A percentile compares a stretch with the other conserved stretches of the same genome.
Evolutionary conservation across 2,888 invertebrate species (phyloP).

Genomic region (Malacosoma neustria): DNA sequence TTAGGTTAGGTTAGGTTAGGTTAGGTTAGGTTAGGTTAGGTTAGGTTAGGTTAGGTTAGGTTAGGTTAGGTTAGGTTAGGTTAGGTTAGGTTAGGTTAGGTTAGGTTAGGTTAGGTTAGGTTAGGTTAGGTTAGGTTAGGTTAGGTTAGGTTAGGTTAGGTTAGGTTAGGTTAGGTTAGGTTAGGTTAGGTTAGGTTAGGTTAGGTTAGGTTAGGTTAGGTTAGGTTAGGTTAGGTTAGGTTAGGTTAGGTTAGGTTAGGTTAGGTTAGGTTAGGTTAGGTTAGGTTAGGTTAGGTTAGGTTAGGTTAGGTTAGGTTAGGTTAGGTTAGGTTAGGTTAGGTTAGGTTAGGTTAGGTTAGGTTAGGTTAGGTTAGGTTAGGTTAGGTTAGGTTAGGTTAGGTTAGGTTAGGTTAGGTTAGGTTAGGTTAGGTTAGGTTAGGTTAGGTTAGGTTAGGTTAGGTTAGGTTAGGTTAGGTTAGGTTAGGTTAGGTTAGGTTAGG

Average conservation of each 20-base stretch:
- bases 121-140: conserved; percentile 6
- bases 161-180: conserved; percentile 1
- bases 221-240: conserved; percentile 2
- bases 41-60: conserved; percentile 1
- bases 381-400: conserved; percentile 8
- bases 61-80: conserved; percentile 1
- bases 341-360: conserved; percentile 8
- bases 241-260: conserved; percentile 1
- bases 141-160: conserved; percentile 7
- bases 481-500: conserved; percentile 10
- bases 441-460: conserved; percentile 9
- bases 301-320: conserved; percentile 10
- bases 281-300: conserved; percentile 5
- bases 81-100: conserved; percentile 1
- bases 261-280: conserved; percentile 1
- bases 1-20: conserved; percentile 1
- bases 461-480: conserved; percentile 8
- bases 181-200: conserved; percentile 1
- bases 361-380: conserved; percentile 8
- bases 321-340: conserved; percentile 9
- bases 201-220: conserved; percentile 1
- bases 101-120: conserved; percentile 1
- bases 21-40: conserved; percentile 1
- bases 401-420: conserved; percentile 10
- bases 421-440: conserved; percentile 10